Evolutionary conservation across 92 coral and sea anemone genomes (phyloP), one percentile per base, ranked within the genome.

Genomic region (Muricea muricata): DNA sequence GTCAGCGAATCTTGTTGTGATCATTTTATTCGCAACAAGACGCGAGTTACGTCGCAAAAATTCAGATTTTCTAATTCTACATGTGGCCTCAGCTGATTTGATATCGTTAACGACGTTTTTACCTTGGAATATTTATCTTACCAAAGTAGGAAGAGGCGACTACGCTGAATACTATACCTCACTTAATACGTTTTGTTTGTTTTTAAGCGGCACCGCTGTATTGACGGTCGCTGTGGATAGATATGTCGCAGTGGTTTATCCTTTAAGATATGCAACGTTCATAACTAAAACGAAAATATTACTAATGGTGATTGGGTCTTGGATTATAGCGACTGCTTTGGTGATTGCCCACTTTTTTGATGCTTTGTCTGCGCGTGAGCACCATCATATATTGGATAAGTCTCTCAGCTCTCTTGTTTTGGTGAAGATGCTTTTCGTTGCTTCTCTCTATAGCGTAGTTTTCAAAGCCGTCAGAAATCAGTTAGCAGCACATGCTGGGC

Each of bases 111-210:
- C 81, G 23, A 55, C 81, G 39, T 76, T 76, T 76, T 24, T 76
- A 25, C 81, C 81, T 28, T 76, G 81, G 81, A 76, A 76, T 76
- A 55, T 57, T 76, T 52, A 76, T 24, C 57, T 76, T 20, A 76
- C 81, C 32, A 29, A 57, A 21, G 6, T 26, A 12, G 81, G 67
- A 18, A 76, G 52, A 37, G 39, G 67, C 24, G 67, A 55, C 18
- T 23, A 50, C 14, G 3, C 25, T 24, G 42, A 48, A 17, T 76
- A 76, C 48, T 76, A 76, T 21, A 76, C 81, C 14, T 76, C 81
- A 5, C 39, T 76, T 11, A 76, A 76, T 50, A 76, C 81, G 17
- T 76, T 76, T 30, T 76, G 81, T 17, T 52, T 76, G 45, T 76
- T 76, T 76, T 50, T 26, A 11, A 52, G 66, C 21, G 81, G 81